Base-by-base conservation (phyloP, 2,113 vertebrate genomes). In the Chamaetylas fuelleborni region DNA sequence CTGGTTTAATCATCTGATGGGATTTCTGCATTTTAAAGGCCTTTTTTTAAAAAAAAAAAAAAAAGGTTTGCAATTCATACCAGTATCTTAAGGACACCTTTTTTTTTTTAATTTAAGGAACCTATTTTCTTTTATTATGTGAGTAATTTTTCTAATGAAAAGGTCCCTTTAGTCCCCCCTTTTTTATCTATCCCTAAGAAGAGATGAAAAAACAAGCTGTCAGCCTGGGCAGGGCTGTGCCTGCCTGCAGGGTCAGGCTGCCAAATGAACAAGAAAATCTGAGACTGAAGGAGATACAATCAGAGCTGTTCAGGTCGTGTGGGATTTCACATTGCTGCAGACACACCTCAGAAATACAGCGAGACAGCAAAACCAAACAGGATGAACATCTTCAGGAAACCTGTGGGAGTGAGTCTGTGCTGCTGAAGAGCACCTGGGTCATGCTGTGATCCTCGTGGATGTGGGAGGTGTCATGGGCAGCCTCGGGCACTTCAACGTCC, bases 371-470 rank as follows among this genome's bases (percentile, higher is more conserved):
- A 82, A 24, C 23, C 42, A 20, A 54, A 45, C 54, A 2, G 48
- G 87, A 17, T 20, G 17, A 65, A 28, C 4, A 4, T 31, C 78
- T 47, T 61, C 54, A 85, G 81, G 79, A 73, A 70, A 10, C 16
- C 40, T 67, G 33, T 12, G 16, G 3, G 73, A 50, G 61, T 5
- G 53, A 23, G n/a, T 12, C 14, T 61, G 8, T 54, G 40, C 56
- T 76, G 19, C 13, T 33, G 86, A 67, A 25, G 36, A 74, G 43
- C 64, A 2, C 40, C 34, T 19, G 73, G 50, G 6, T 73, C 24
- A 3, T 20, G 40, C 83, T 51, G 18, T 2, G 66, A 2, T 8
- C 57, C 1, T 0, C 2, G n/a, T 4, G 6, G 58, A 6, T 36
- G 78, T 14, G 53, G 6, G 20, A 43, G 85, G 57, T 23, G 61